Conservation (phyloP, 2,888 invertebrate species). For the Neocrepidodera transversa region DNA sequence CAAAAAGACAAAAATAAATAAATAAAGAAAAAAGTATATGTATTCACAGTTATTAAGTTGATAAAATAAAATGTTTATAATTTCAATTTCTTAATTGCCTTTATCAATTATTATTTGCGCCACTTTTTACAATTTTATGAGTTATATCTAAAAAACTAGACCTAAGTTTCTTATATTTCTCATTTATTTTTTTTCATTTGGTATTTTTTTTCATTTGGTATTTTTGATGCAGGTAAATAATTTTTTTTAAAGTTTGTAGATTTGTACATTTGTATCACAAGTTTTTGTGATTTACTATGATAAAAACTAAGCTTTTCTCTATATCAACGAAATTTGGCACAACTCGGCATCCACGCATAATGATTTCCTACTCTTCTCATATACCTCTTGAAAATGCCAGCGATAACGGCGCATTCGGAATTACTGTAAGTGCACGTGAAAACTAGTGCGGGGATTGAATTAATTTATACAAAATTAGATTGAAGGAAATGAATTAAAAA, state of each 20-base stretch:
- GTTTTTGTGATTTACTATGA: too few species aligned
- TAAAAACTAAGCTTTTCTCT: background rate
- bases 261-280: background rate
- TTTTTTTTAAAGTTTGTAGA: too few species aligned
- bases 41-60: too few species aligned
- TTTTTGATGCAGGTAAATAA: background rate
- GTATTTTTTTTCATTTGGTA: background rate
- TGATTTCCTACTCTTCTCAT: background rate
- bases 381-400: slow-evolving; percentile 3
- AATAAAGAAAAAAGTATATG: too few species aligned
- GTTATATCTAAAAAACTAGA: too few species aligned
- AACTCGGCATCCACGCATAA: slow-evolving; percentile 1
- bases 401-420: background rate
- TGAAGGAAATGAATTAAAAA: background rate
- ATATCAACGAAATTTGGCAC: background rate
- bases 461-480: background rate
- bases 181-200: background rate
- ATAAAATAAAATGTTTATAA: too few species aligned
- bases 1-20: too few species aligned
- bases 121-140: too few species aligned
- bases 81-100: too few species aligned
- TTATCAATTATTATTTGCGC: too few species aligned
- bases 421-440: background rate
- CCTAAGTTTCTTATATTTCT: too few species aligned
- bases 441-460: background rate